These are phyloP conservation scores for Patella vulgata DNA, from an alignment of 1,140 invertebrate species.

Conservation along the genomic window DNA sequence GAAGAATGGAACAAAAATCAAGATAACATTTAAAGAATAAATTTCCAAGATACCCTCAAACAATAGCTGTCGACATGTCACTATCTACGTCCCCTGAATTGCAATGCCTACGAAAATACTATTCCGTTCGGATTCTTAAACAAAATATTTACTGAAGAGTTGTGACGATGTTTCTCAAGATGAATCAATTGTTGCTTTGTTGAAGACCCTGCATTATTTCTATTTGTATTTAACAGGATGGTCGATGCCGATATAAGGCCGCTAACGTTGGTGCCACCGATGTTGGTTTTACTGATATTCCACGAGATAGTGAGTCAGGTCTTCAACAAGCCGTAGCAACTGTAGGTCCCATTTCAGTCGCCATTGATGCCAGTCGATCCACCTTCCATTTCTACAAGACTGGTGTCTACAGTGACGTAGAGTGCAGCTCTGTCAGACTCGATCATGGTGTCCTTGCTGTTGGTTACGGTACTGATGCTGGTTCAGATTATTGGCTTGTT, in stretches of 20 bases:
- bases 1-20: too few species aligned
- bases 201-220: too few species aligned
- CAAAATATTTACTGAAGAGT: too few species aligned
- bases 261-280: slow-evolving; percentile 81
- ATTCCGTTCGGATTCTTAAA: too few species aligned
- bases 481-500: slow-evolving; percentile 85
- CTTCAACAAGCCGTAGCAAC: slow-evolving; percentile 84
- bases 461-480: slow-evolving; percentile 79
- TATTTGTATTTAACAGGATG: slow-evolving; percentile 68
- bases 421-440: slow-evolving; percentile 77
- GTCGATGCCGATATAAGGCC: slow-evolving; percentile 75
- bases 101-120: too few species aligned
- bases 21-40: too few species aligned
- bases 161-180: too few species aligned
- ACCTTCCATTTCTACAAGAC: slow-evolving; percentile 71
- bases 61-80: too few species aligned
- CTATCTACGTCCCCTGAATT: too few species aligned
- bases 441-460: slow-evolving; percentile 91
- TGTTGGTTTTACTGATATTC: slow-evolving; percentile 82
- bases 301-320: slow-evolving; percentile 71
- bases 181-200: too few species aligned
- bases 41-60: too few species aligned
- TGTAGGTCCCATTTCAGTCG: slow-evolving; percentile 83
- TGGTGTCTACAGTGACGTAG: slow-evolving; percentile 75
- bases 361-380: slow-evolving; percentile 88